Base-by-base conservation (phyloP, 2,888 invertebrate genomes). In the Acleris literana region DNA sequence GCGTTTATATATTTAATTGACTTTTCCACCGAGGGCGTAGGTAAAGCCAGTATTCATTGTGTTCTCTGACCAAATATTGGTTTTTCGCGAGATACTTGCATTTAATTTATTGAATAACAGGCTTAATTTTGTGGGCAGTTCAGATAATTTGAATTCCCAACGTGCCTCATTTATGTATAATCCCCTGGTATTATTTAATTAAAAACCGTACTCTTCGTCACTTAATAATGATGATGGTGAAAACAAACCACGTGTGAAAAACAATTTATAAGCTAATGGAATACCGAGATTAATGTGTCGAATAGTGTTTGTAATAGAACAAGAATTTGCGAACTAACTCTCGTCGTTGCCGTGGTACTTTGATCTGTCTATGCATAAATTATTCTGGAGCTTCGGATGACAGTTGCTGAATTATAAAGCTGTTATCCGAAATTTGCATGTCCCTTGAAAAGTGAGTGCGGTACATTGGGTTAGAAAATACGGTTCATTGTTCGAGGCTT, bases 401-500 rank as follows among this genome's bases (percentile, higher is more conserved):
- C 54, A 43, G 43, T 55, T 55, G 20, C 49, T 29, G 49, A 60
- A 39, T 43, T 55, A n/a, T n/a, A 39, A 55, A 52, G 17, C 43
- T 22, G 22, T 17, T 39, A 33, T 20, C 20, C 22, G n/a, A 55
- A 39, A 39, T 49, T 48, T 43, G 49, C 52, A 48, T 57, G 43
- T 33, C 51, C 49, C 49, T 59, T 43, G 39, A 52, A 52, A 11
- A 43, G 29, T 46, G 52, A 61, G 44, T 61, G 46, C 61, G 53
- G 61, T 61, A 60, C 59, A 52, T 60, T 51, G 51, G 59, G 16
- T 63, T 55, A 51, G 54, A 22, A 63, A 63, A 39, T 55, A 33
- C 16, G 39, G 55, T 29, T 33, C 55, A 62, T 68, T 66, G 57
- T 68, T 68, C 51, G 39, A 57, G 53, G 51, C 46, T 52, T 29